A percentile compares a stretch with the other conserved stretches of the same genome.
phyloP scores from a whole-genome alignment of 2,113 vertebrate genomes.

The Myiopsitta monachus region DNA sequence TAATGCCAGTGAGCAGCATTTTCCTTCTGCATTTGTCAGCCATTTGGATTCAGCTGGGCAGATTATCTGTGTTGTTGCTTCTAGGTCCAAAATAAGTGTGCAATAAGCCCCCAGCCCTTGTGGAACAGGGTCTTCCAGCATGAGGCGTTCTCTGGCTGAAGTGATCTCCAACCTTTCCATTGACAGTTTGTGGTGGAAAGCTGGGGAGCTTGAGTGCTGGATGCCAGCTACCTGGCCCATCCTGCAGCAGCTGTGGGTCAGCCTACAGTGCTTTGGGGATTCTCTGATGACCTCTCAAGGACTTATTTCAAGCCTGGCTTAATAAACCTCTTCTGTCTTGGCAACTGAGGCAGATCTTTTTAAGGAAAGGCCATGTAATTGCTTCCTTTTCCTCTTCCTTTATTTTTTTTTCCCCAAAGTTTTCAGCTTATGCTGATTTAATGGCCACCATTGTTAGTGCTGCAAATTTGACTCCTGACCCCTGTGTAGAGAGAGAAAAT shows the following conservation, averaged over 20 bases:
- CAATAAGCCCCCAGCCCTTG: neutral
- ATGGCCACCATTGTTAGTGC: neutral
- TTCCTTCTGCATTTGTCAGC: neutral
- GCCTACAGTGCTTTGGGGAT: neutral
- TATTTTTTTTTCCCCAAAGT: neutral
- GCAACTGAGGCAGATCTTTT: neutral
- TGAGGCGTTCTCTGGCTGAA: neutral
- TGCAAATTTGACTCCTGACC: neutral
- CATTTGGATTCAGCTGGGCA: neutral
- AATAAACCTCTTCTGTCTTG: neutral
- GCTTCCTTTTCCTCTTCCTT: neutral
- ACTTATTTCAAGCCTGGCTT: neutral
- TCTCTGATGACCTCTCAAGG: neutral
- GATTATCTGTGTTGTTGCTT: neutral
- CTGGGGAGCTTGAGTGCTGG: neutral
- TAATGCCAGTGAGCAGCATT: neutral
- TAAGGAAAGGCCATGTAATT: neutral
- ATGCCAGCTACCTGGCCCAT: neutral
- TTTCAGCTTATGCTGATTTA: neutral
- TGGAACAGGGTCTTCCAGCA: neutral
- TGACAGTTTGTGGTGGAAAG: neutral
- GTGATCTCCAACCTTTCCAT: neutral
- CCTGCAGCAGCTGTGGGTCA: accelerated
- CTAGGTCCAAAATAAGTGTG: neutral
- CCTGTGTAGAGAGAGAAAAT: neutral